Evolutionary conservation across 2,113 vertebrate species (phyloP).

Genomic region (Strix uralensis): DNA sequence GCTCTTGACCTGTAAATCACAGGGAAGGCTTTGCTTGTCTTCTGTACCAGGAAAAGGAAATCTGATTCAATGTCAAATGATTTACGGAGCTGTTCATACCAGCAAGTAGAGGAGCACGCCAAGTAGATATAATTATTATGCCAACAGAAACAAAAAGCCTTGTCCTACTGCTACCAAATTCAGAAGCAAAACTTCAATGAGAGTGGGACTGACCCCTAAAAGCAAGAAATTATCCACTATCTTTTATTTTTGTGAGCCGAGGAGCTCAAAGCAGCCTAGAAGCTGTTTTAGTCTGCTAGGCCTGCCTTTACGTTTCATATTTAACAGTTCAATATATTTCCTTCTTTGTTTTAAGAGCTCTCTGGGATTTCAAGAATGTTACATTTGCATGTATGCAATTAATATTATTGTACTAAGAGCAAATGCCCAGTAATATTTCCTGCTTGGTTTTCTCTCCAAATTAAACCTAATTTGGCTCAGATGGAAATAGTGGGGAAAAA

Average conservation of each 20-base stretch:
- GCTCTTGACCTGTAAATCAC: background rate
- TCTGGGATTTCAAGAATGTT: background rate
- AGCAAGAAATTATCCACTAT: background rate
- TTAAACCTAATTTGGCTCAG: background rate
- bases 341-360: background rate
- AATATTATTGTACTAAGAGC: background rate
- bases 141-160: background rate
- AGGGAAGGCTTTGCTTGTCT: background rate
- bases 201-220: background rate
- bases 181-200: background rate
- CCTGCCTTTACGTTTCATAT: background rate
- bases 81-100: background rate
- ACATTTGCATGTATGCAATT: background rate
- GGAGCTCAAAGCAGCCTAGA: background rate
- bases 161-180: background rate
- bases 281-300: background rate
- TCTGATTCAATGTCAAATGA: background rate
- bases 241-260: background rate
- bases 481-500: background rate
- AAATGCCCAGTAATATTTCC: background rate
- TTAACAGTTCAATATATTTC: background rate
- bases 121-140: background rate
- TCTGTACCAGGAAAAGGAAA: background rate
- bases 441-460: background rate
- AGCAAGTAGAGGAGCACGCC: background rate